These are phyloP conservation scores for Aphelinus atriplicis DNA, from an alignment of 1,140 invertebrate genomes.

Conservation along the genomic window DNA sequence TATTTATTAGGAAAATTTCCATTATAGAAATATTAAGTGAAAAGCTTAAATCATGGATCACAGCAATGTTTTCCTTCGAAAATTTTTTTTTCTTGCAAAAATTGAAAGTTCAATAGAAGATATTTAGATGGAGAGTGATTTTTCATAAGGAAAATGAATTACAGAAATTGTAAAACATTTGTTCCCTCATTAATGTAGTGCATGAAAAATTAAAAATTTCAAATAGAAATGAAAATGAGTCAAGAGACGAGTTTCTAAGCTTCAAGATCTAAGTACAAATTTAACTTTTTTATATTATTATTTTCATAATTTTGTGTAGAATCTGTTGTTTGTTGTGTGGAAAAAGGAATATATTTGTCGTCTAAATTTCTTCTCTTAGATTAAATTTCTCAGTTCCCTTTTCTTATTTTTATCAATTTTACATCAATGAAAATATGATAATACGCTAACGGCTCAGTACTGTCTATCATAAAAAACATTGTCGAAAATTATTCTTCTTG, in stretches of 20 bases:
- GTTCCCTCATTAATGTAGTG: background rate
- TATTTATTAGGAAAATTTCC: too few species aligned
- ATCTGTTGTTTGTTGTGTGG: constrained; percentile 37
- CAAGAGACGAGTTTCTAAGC: constrained; percentile 29
- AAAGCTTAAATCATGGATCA: constrained; percentile 28
- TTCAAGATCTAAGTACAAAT: constrained; percentile 6
- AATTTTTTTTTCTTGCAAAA: constrained; percentile 12
- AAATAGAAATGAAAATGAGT: background rate
- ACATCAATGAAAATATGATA: constrained; percentile 50
- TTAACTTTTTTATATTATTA: constrained; percentile 30
- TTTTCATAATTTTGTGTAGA: constrained; percentile 41
- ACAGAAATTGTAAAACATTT: constrained; percentile 31
- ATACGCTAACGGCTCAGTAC: constrained; percentile 59
- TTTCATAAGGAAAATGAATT: constrained; percentile 24
- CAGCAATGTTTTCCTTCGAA: constrained; percentile 8
- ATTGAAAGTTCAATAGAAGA: constrained; percentile 13
- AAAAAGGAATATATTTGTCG: too few species aligned
- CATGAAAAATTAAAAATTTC: too few species aligned
- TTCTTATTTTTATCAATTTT: constrained; percentile 50
- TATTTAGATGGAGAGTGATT: background rate
- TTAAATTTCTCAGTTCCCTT: constrained; percentile 43
- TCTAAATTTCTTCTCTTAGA: constrained; percentile 38
- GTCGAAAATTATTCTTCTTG: constrained; percentile 64
- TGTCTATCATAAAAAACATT: constrained; percentile 66
- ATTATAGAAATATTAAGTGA: constrained; percentile 32